These are phyloP conservation scores for Opisthocomus hoazin DNA, from an alignment of 2,113 vertebrate species.

Conservation along the genomic window DNA sequence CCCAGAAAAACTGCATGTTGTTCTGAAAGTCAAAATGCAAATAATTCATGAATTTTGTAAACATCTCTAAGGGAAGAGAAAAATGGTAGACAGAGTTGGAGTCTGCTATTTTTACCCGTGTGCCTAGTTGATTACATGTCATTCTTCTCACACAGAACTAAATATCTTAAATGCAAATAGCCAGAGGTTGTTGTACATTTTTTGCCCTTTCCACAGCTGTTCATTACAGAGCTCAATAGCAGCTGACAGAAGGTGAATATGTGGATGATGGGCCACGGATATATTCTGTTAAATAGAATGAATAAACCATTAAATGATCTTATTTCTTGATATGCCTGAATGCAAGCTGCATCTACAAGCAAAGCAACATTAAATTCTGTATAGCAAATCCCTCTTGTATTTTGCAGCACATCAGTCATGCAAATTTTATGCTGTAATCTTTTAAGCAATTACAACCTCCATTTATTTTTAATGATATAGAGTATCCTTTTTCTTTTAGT, in stretches of 20 bases:
- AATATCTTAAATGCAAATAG: slow-evolving; percentile 65
- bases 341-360: slow-evolving; percentile 30
- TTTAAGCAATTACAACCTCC: slow-evolving; percentile 30
- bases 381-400: slow-evolving; percentile 14
- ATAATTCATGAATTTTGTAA: slow-evolving; percentile 35
- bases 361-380: slow-evolving; percentile 34
- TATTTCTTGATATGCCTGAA: slow-evolving; percentile 51
- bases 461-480: slow-evolving; percentile 31
- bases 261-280: slow-evolving; percentile 62
- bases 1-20: background rate
- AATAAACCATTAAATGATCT: slow-evolving; percentile 71
- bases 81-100: slow-evolving; percentile 14
- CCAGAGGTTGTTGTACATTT: slow-evolving; percentile 42
- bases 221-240: slow-evolving; percentile 63
- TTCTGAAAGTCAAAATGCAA: slow-evolving; percentile 35
- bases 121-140: slow-evolving; percentile 36
- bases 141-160: slow-evolving; percentile 49
- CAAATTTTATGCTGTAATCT: slow-evolving; percentile 55
- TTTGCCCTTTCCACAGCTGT: slow-evolving; percentile 62
- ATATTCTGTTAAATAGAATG: slow-evolving; percentile 69
- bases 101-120: background rate
- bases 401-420: slow-evolving; percentile 35
- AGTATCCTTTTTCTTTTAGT: slow-evolving; percentile 18
- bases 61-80: background rate
- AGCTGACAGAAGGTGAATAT: slow-evolving; percentile 66